Evolutionary conservation across 2,113 vertebrate genomes (phyloP).

Genomic region (Sinocyclocheilus anophthalmus): DNA sequence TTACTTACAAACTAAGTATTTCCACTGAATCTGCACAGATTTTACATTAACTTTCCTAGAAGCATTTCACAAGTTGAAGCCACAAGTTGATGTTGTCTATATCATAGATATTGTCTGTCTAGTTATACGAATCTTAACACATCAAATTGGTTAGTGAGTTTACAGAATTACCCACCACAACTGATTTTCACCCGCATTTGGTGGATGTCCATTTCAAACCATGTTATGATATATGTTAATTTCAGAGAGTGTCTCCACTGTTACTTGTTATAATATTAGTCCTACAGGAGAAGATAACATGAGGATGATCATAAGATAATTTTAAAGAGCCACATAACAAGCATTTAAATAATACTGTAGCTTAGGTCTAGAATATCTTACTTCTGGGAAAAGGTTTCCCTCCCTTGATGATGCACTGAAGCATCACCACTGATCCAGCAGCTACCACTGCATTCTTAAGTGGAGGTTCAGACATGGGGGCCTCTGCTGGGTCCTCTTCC

Average conservation of each 20-base stretch:
- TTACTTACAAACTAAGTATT: background rate
- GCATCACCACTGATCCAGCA: conserved; percentile 74
- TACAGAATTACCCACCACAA: background rate
- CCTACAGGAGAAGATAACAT: background rate
- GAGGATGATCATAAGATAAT: background rate
- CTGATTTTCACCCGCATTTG: background rate
- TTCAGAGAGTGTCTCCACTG: background rate
- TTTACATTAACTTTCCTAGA: background rate
- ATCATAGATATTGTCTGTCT: background rate
- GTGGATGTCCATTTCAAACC: background rate
- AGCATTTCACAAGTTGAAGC: background rate
- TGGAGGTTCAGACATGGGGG: conserved; percentile 68
- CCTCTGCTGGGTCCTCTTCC: conserved; percentile 79
- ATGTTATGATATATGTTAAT: background rate
- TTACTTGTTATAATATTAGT: background rate
- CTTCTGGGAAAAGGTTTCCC: conserved; percentile 82
- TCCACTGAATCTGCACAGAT: background rate
- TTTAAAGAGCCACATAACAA: background rate
- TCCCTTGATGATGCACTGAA: conserved; percentile 79
- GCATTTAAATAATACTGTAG: background rate
- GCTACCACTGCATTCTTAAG: conserved; percentile 73
- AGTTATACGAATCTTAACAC: background rate
- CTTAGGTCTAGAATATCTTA: conserved; percentile 58
- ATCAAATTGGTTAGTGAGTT: background rate
- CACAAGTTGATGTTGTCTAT: background rate